Percentiles rank a stretch among this genome's conserved stretches.
These are phyloP conservation scores for Hydrophis major DNA, from an alignment of 2,797 vertebrate genomes.

Conservation along the genomic window DNA sequence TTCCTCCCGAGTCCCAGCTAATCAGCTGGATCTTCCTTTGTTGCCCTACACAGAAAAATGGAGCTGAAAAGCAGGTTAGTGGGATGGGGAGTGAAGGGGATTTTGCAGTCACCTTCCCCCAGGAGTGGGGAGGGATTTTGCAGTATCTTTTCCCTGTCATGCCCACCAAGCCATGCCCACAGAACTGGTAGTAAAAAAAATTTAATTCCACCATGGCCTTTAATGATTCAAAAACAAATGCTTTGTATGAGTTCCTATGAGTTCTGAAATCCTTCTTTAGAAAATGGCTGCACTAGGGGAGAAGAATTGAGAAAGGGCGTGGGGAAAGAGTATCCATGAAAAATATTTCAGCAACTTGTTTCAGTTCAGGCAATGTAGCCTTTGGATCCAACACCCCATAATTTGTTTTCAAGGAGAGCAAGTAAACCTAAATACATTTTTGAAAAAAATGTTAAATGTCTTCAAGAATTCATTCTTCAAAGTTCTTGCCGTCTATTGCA, in stretches of 20 bases:
- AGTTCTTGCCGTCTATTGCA: neutral
- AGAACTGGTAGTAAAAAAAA: too few relatives aligned
- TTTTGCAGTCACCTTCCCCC: too few relatives aligned
- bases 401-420: neutral
- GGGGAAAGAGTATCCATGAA: neutral
- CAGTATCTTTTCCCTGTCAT: too few relatives aligned
- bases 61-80: too few relatives aligned
- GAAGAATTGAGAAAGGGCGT: neutral
- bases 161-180: too few relatives aligned
- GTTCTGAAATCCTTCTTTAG: neutral
- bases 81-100: too few relatives aligned
- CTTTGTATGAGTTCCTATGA: neutral
- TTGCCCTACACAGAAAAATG: too few relatives aligned
- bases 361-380: neutral
- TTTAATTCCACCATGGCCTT: too few relatives aligned
- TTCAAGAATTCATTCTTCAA: neutral
- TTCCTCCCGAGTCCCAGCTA: too few relatives aligned
- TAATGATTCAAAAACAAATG: neutral
- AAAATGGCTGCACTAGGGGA: neutral
- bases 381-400: neutral
- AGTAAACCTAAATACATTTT: neutral
- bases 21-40: too few relatives aligned
- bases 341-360: neutral
- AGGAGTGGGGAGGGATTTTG: too few relatives aligned
- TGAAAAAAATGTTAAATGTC: neutral